Percentiles rank a stretch among this genome's conserved stretches.
Evolutionary conservation across 2,888 invertebrate genomes (phyloP).

Genomic region (Calliopum simillimum): DNA sequence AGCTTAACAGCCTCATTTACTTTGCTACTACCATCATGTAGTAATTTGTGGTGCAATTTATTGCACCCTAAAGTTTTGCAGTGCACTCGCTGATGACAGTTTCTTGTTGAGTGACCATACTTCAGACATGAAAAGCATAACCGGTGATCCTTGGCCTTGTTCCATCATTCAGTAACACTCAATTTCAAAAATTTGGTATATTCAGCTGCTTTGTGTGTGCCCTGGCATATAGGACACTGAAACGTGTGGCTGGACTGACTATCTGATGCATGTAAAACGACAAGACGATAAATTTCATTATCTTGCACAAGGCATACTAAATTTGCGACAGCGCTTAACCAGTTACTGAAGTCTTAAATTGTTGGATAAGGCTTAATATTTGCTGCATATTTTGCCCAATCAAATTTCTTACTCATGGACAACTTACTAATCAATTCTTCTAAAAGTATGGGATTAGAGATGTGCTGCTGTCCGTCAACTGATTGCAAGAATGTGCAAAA

Average conservation of each 20-base stretch:
- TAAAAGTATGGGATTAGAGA: slow-evolving; percentile 40
- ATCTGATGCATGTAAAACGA: slow-evolving; percentile 22
- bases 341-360: slow-evolving; percentile 31
- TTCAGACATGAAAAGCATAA: slow-evolving; percentile 20
- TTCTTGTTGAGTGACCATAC: neutral
- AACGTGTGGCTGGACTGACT: neutral
- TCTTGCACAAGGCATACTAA: slow-evolving; percentile 24
- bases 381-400: slow-evolving; percentile 38
- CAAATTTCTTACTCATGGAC: slow-evolving; percentile 38
- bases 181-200: too few species aligned
- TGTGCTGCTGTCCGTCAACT: slow-evolving; percentile 39
- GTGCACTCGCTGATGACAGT: neutral
- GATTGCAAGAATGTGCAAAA: slow-evolving; percentile 39
- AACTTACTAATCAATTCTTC: slow-evolving; percentile 40
- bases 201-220: neutral
- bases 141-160: neutral
- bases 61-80: neutral
- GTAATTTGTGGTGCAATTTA: too few species aligned
- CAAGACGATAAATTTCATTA: too few species aligned
- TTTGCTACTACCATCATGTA: too few species aligned
- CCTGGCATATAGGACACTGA: slow-evolving; percentile 1
- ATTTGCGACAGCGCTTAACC: slow-evolving; percentile 23
- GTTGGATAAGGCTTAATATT: slow-evolving; percentile 24
- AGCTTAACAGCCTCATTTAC: too few species aligned
- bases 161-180: too few species aligned